Percentiles rank a stretch among this genome's conserved stretches.
These are phyloP conservation scores for Thamnaconus septentrionalis DNA, from an alignment of 2,113 vertebrate species.

Conservation along the genomic window DNA sequence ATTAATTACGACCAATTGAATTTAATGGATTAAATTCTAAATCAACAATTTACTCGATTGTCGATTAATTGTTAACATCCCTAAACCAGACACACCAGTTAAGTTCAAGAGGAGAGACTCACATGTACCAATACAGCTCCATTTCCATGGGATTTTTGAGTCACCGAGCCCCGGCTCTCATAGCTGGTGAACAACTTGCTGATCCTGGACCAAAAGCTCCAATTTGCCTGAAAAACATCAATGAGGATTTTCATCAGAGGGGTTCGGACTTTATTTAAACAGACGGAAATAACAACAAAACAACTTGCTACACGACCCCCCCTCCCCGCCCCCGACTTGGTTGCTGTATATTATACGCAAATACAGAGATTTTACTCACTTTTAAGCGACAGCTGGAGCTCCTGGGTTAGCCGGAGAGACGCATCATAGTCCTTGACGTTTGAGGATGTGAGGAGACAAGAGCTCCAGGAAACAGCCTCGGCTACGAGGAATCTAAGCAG, in stretches of 20 bases:
- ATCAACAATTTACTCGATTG: too few species aligned
- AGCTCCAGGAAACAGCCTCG: constrained; percentile 33
- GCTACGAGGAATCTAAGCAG: constrained; percentile 36
- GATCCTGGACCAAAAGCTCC: constrained; percentile 15
- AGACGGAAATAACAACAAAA: too few species aligned
- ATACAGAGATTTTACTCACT: constrained; percentile 28
- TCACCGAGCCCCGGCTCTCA: constrained; percentile 47
- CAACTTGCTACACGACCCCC: background rate
- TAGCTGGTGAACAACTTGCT: constrained; percentile 33
- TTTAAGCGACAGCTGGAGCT: background rate
- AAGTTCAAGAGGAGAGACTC: constrained; percentile 42
- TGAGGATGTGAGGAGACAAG: background rate
- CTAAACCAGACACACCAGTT: too few species aligned
- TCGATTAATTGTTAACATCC: too few species aligned
- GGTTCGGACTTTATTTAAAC: background rate
- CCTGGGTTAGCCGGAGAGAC: constrained; percentile 15
- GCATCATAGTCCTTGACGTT: constrained; percentile 23
- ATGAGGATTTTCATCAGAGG: too few species aligned
- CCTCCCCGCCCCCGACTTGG: background rate
- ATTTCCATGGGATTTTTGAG: constrained; percentile 56
- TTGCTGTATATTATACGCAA: background rate
- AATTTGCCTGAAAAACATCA: background rate
- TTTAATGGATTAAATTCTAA: too few species aligned
- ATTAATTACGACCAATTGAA: too few species aligned
- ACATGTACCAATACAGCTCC: constrained; percentile 87